These are phyloP conservation scores for Asbolus verrucosus DNA, from an alignment of 1,140 invertebrate species.

Conservation along the genomic window DNA sequence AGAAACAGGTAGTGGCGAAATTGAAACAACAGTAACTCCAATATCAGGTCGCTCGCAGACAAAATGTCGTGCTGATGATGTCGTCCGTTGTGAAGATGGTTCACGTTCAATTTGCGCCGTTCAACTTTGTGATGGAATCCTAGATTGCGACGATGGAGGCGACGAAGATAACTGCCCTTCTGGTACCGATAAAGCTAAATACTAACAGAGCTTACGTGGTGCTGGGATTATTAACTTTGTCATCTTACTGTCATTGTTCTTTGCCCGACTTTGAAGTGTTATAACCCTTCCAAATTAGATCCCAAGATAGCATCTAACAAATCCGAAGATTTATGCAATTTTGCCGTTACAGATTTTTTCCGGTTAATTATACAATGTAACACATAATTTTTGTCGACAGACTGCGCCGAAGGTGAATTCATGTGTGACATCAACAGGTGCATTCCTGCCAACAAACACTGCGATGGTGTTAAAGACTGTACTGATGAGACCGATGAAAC, in stretches of 20 bases:
- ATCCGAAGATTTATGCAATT: too few species aligned
- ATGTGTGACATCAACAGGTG: conserved; percentile 70
- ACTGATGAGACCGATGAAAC: conserved; percentile 77
- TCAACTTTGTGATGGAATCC: conserved; percentile 69
- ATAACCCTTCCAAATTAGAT: too few species aligned
- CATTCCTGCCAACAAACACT: conserved; percentile 71
- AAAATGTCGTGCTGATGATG: conserved; percentile 69
- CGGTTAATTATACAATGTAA: background rate
- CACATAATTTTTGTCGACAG: conserved; percentile 59
- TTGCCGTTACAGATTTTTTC: conserved; percentile 1
- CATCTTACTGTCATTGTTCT: background rate
- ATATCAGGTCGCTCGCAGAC: too few species aligned
- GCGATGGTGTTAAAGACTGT: conserved; percentile 76
- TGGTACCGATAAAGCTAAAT: conserved; percentile 12
- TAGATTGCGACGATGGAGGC: conserved; percentile 70
- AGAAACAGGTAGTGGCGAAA: background rate
- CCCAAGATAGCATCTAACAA: too few species aligned
- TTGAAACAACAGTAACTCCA: background rate
- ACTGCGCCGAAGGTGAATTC: conserved; percentile 72
- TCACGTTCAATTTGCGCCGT: conserved; percentile 67
- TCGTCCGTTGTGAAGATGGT: conserved; percentile 65
- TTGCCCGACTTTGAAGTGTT: too few species aligned
- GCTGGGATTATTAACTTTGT: conserved; percentile 36
- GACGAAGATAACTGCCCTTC: conserved; percentile 69
- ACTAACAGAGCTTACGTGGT: conserved; percentile 34